A percentile compares a stretch with the other conserved stretches of the same genome.
Evolutionary conservation across 1,140 invertebrate genomes (phyloP).

Genomic region (Pteromalus puparum): DNA sequence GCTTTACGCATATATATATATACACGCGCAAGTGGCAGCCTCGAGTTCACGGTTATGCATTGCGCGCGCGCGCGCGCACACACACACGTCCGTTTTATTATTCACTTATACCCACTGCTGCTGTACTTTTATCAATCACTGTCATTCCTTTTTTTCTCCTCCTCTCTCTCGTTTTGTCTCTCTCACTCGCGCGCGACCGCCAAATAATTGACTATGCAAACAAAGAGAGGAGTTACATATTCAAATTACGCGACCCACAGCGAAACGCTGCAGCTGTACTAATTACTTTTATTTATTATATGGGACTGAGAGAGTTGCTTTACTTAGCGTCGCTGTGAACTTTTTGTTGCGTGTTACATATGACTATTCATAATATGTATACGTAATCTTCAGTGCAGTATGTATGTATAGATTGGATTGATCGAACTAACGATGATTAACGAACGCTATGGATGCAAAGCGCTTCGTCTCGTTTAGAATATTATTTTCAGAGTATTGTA

Average conservation of each 20-base stretch:
- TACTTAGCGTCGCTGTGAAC: neutral
- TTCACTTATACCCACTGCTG: constrained; percentile 19
- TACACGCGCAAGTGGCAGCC: neutral
- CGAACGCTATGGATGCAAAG: too few relatives aligned
- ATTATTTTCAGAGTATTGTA: neutral
- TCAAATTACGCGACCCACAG: constrained; percentile 29
- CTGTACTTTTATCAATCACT: constrained; percentile 46
- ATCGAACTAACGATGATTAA: neutral
- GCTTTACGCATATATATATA: neutral
- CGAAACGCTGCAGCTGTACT: neutral
- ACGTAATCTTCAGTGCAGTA: too few relatives aligned
- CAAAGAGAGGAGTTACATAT: constrained; percentile 31
- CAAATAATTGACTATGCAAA: constrained; percentile 35
- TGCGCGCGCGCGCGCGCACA: neutral
- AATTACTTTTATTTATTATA: constrained; percentile 42
- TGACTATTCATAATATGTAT: neutral
- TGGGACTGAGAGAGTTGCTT: too few relatives aligned
- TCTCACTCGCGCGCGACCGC: neutral
- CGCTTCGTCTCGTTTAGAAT: too few relatives aligned
- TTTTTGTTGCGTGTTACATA: neutral
- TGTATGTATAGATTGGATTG: too few relatives aligned
- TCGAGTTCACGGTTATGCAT: constrained; percentile 20
- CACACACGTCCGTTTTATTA: constrained; percentile 43
- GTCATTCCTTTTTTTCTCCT: constrained; percentile 29
- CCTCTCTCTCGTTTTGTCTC: too few relatives aligned